These are phyloP conservation scores for Stigmatopora argus DNA, from an alignment of 2,113 vertebrate species.

Conservation along the genomic window DNA sequence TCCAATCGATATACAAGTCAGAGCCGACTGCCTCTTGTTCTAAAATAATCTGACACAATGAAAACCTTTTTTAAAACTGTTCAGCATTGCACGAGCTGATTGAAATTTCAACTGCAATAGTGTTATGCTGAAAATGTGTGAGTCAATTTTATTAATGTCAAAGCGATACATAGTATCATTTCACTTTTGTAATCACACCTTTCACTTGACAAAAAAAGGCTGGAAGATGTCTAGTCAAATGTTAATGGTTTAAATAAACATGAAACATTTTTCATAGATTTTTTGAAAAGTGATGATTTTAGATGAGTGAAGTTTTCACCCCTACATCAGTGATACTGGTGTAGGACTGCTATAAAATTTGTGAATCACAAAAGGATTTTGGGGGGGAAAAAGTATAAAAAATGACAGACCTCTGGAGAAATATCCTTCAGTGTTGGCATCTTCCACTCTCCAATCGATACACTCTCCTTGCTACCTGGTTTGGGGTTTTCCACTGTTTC, in stretches of 20 bases:
- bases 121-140: background rate
- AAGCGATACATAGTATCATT: background rate
- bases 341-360: too few relatives aligned
- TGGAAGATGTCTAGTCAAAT: too few relatives aligned
- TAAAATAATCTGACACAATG: background rate
- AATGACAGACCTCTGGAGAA: conserved; percentile 63
- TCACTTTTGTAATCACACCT: background rate
- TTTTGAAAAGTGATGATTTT: too few relatives aligned
- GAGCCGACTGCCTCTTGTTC: background rate
- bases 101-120: background rate
- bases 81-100: background rate
- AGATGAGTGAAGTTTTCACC: too few relatives aligned
- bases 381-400: background rate
- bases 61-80: background rate
- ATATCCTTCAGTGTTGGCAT: conserved; percentile 46
- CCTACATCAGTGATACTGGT: too few relatives aligned
- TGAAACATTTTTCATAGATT: too few relatives aligned
- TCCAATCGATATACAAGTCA: background rate
- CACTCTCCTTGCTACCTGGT: conserved; percentile 32
- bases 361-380: too few relatives aligned
- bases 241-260: too few relatives aligned
- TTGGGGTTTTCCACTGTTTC: conserved; percentile 40
- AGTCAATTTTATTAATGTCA: background rate
- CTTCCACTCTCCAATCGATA: conserved; percentile 58
- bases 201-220: too few relatives aligned